Conservation (phyloP, 2,888 invertebrate genomes). For the Drosophila flavopinicola region DNA sequence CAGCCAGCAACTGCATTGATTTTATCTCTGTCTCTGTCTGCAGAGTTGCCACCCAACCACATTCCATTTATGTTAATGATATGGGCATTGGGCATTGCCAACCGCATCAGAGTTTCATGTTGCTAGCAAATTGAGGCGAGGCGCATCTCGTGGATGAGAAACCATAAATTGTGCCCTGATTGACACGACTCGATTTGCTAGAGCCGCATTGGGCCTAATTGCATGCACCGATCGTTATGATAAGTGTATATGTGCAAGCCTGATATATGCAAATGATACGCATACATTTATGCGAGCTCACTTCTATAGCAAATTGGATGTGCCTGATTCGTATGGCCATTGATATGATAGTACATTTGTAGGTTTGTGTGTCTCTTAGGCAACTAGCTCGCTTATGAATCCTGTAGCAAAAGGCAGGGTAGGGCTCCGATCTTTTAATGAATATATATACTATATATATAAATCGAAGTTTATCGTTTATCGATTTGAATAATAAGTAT, state of each 20-base stretch:
- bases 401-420: too few species aligned
- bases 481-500: too few species aligned
- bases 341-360: background rate
- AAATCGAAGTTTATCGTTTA: too few species aligned
- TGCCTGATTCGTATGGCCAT: background rate
- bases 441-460: too few species aligned
- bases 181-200: slow-evolving; percentile 35
- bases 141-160: slow-evolving; percentile 20
- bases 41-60: slow-evolving; percentile 26
- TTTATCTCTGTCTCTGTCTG: slow-evolving; percentile 30
- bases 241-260: slow-evolving; percentile 2
- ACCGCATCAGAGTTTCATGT: slow-evolving; percentile 47
- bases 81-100: slow-evolving; percentile 45
- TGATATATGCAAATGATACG: background rate
- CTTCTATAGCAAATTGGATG: background rate
- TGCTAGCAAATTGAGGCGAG: slow-evolving; percentile 38
- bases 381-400: too few species aligned
- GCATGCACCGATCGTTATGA: slow-evolving; percentile 21
- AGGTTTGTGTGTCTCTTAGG: too few species aligned
- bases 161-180: slow-evolving; percentile 56
- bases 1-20: slow-evolving; percentile 66
- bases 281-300: background rate
- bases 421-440: too few species aligned
- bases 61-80: slow-evolving; percentile 73
- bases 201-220: slow-evolving; percentile 31